Evolutionary conservation across 2,797 vertebrate genomes (phyloP).

Genomic region (Sylvilagus floridanus): DNA sequence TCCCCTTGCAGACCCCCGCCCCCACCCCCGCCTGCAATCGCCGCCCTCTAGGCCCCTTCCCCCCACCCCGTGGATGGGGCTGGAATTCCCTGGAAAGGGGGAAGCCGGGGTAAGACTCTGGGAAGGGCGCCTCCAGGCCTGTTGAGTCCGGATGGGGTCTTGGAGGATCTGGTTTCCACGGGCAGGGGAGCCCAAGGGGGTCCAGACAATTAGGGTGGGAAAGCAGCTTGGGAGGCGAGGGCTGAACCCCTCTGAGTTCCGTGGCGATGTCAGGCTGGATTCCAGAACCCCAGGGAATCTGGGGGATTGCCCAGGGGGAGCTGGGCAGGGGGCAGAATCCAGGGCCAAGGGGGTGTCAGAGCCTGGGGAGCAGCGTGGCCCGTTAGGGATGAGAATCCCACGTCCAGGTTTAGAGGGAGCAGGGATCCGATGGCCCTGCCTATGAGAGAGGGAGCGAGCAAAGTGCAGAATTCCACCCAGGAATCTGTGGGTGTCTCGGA

Average conservation of each 20-base stretch:
- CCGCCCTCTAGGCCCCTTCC: conserved; percentile 73
- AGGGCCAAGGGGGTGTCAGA: background rate
- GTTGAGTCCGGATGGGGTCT: conserved; percentile 67
- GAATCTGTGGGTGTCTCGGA: conserved; percentile 42
- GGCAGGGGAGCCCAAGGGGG: conserved; percentile 68
- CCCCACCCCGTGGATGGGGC: conserved; percentile 69
- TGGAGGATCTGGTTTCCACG: conserved; percentile 75
- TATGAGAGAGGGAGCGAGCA: background rate
- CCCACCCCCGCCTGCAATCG: conserved; percentile 64
- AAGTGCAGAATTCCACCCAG: background rate
- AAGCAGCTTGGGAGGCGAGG: conserved; percentile 46
- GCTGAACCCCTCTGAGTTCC: background rate
- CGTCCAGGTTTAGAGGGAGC: background rate
- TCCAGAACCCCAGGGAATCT: conserved; percentile 54
- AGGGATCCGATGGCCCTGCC: background rate
- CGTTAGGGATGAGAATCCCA: conserved; percentile 9
- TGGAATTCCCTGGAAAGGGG: conserved; percentile 77
- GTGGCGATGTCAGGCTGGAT: conserved; percentile 65
- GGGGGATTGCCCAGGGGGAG: conserved; percentile 56
- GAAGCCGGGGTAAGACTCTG: conserved; percentile 71
- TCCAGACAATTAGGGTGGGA: conserved; percentile 71
- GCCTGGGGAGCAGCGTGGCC: background rate
- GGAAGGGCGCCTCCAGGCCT: conserved; percentile 68
- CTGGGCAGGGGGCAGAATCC: background rate
- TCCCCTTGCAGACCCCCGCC: conserved; percentile 71